phyloP scores from a whole-genome alignment of 2,113 vertebrate species.

The Gambusia holbrooki region DNA sequence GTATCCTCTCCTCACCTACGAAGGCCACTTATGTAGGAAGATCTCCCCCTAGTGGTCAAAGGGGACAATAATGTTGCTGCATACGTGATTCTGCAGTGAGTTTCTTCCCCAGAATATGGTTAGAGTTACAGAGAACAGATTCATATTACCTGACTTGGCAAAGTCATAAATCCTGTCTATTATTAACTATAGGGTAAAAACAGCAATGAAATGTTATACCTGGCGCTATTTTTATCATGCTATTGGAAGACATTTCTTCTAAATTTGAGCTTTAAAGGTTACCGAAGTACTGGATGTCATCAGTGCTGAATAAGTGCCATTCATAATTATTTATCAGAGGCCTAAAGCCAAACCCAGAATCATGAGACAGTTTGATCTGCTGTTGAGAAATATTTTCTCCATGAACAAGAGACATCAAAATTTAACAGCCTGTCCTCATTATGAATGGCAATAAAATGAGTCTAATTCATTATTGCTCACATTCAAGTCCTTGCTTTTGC shows the following conservation, averaged over 20 bases:
- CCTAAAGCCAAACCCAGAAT: neutral
- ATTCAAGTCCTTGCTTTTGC: neutral
- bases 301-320: conserved; percentile 15
- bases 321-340: conserved; percentile 6
- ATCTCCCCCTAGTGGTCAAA: conserved; percentile 79
- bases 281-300: conserved; percentile 36
- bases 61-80: conserved; percentile 24
- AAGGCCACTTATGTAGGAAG: conserved; percentile 65
- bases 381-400: neutral
- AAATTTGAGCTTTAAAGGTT: conserved; percentile 49
- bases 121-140: conserved; percentile 65
- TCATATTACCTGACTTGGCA: conserved; percentile 66
- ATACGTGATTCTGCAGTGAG: conserved; percentile 45
- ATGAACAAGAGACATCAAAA: conserved; percentile 1
- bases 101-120: conserved; percentile 47
- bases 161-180: conserved; percentile 68
- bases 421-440: conserved; percentile 4
- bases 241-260: conserved; percentile 52
- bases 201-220: conserved; percentile 65
- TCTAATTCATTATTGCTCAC: neutral
- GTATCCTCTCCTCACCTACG: conserved; percentile 5
- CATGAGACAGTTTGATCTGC: neutral
- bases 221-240: conserved; percentile 53
- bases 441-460: neutral
- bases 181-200: conserved; percentile 71